Base-by-base conservation (phyloP, 2,888 invertebrate species). In the Alsophila aescularia region DNA sequence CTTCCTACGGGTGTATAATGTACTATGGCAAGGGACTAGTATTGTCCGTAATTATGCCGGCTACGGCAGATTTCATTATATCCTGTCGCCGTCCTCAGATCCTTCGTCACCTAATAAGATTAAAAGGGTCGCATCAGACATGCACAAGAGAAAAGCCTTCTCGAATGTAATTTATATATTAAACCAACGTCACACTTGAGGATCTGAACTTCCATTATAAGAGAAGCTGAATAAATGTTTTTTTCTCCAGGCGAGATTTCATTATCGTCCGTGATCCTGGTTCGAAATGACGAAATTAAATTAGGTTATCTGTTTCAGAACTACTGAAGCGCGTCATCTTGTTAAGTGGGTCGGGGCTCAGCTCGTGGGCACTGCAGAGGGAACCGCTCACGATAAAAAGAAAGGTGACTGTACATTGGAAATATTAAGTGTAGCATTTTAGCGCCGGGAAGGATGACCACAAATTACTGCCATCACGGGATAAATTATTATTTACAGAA, bases 291-390 rank as follows among this genome's bases (percentile, higher is more conserved):
- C 73, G 73, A 76, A 81, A 84, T 83, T 82, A 83, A 85, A 87
- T 87, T 78, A 83, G 72, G 79, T 79, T 82, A 83, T 86, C 80
- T 87, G 81, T 93, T 94, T 70, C 93, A 97, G 97, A 97, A 89
- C 93, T 98, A 68, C 94, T 98, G 80, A 96, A 96, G 88, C 95
- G 97, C 67, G 96, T 96, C 69, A 95, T 98, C 74, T 92, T 98
- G 77, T 93, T 97, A 81, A 97, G 97, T 79, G 98, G 98, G 54
- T 97, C 97, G 53, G 97, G 97, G 16, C 92, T 98, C 65, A 97
- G 97, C 74, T 97, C 97, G 29, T 98, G 98, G 98, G 97, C 98
- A 60, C 93, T 98, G 73, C 96, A 97, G 86, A 94, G 95, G 69
- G 96, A 96, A 79, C 96, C 97, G 24, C 92, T 97, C 44, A 93